Base-by-base conservation (phyloP, 2,888 invertebrate species). In the Agriotes lineatus region DNA sequence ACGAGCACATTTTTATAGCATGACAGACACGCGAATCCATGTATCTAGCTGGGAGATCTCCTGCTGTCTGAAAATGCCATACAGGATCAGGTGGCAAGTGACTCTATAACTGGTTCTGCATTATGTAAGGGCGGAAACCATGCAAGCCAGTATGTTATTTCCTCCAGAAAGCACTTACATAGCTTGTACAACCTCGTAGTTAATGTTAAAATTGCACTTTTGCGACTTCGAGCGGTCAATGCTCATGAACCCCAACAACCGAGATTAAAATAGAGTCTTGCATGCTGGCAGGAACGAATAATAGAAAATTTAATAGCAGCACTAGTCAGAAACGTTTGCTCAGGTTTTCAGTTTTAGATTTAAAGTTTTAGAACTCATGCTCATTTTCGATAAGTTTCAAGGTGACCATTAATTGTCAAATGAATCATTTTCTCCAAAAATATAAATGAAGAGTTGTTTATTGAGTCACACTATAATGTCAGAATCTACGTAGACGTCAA, bases 191-290 rank as follows among this genome's bases (percentile, higher is more conserved):
- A 39, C 37, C 42, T 16, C 42, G 22, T 35, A 48, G 39, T 33
- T 22, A 12, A 52, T 22, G 39, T 52, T 52, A 20, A 61, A 61
- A 52, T 22, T 48, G 20, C 60, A 48, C 25, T 61, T 61, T 20
- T 61, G 60, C 60, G 60, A 50, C 37, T 61, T 61, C 61, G 2
- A 37, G 25, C 52, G 61, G 61, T 61, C 52, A 61, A 37, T 50
- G 61, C 50, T 61, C 61, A 61, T 52, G 52, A 33, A 52, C 33
- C 14, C 10, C 22, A 57, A 39, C 39, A 30, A 22, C 30, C 20
- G 22, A 19, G 33, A 45, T 30, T 20, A 61, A 61, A 61, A 50
- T 61, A 58, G 35, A 50, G 14, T 2, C 20, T 19, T 44, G 19
- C 44, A 16, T 44, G 9, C 3, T 39, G 14, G n/a, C n/a, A n/a